These are phyloP conservation scores for Hemibagrus wyckioides DNA, from an alignment of 2,113 vertebrate genomes.

Conservation along the genomic window DNA sequence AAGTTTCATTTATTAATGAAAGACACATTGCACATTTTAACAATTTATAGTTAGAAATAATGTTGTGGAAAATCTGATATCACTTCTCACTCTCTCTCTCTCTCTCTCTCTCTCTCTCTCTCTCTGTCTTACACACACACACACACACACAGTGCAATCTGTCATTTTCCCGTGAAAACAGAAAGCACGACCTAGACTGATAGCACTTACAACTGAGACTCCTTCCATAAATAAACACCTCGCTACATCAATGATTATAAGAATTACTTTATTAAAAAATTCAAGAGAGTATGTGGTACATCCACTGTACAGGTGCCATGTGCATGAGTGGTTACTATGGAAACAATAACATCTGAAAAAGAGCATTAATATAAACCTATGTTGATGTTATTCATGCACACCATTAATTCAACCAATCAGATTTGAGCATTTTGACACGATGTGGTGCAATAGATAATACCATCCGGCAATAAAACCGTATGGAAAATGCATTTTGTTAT, in stretches of 20 bases:
- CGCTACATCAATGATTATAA: not conserved
- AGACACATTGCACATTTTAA: not conserved
- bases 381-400: not conserved
- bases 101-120: not conserved
- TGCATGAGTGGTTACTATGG: not conserved
- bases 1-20: not conserved
- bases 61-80: not conserved
- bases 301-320: too few species aligned
- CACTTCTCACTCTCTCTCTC: not conserved
- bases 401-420: not conserved
- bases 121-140: not conserved
- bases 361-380: not conserved
- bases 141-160: not conserved
- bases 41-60: not conserved
- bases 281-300: not conserved
- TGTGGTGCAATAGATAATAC: not conserved
- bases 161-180: not conserved
- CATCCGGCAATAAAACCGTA: not conserved
- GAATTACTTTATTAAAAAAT: not conserved
- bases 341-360: not conserved
- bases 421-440: not conserved
- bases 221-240: not conserved
- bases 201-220: not conserved
- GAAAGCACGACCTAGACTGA: not conserved
- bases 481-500: not conserved